Conservation (phyloP, 2,888 invertebrate genomes). For the Melanargia galathea region DNA sequence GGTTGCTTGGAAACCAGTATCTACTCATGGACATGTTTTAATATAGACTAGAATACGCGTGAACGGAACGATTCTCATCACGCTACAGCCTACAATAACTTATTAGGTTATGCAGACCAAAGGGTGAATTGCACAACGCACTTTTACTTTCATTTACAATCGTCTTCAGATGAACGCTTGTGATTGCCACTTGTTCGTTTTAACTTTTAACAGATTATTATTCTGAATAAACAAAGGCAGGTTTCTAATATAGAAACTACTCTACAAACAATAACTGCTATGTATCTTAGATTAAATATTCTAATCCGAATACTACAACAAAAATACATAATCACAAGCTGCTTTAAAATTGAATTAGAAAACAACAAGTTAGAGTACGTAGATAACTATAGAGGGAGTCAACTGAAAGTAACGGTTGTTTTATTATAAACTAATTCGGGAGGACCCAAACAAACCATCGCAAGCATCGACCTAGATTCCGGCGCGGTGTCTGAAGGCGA, state of each 20-base stretch:
- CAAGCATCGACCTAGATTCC: slow-evolving; percentile 77
- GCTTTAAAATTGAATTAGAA: not conserved
- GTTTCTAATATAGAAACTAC: too few relatives aligned
- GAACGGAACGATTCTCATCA: not conserved
- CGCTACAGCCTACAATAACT: too few relatives aligned
- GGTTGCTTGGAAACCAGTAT: not conserved
- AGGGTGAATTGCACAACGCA: too few relatives aligned
- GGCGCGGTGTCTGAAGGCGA: slow-evolving; percentile 67
- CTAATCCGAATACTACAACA: too few relatives aligned
- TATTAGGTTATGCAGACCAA: too few relatives aligned
- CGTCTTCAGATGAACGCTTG: not conserved
- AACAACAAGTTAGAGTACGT: not conserved
- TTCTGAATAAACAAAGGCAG: too few relatives aligned
- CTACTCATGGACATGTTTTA: not conserved
- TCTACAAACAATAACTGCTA: too few relatives aligned
- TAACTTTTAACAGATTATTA: too few relatives aligned
- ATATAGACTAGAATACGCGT: not conserved
- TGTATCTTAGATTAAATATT: too few relatives aligned
- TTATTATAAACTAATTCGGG: slow-evolving; percentile 77
- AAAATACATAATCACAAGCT: not conserved
- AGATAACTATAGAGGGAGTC: not conserved
- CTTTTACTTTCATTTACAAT: too few relatives aligned
- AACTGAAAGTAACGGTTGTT: slow-evolving; percentile 67
- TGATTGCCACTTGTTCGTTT: not conserved
- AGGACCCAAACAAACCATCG: slow-evolving; percentile 81